Evolutionary conservation across 2,888 invertebrate genomes (phyloP).

Genomic region (Drosophila cognata): DNA sequence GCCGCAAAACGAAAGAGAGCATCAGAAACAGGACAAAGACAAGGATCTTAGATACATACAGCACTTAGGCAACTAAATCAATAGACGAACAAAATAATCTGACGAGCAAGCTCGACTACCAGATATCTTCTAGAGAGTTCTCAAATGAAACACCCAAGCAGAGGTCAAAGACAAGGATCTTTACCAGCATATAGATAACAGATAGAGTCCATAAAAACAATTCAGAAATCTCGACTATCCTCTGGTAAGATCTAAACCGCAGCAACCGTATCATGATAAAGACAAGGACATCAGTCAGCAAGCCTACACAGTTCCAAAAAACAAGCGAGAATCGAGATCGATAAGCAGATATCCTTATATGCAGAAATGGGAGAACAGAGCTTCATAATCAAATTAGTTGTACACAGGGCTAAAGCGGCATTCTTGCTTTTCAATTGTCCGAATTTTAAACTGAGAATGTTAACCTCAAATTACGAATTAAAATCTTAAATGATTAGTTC

Average conservation of each 20-base stretch:
- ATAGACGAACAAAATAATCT: neutral
- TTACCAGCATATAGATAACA: too few relatives aligned
- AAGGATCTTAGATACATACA: conserved; percentile 13
- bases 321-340: too few relatives aligned
- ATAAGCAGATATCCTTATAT: neutral
- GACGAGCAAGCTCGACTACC: neutral
- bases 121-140: neutral
- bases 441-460: neutral
- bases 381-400: neutral
- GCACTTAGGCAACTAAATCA: neutral
- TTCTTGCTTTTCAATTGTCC: too few relatives aligned
- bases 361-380: neutral
- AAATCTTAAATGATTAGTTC: too few relatives aligned
- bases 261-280: neutral
- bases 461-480: neutral
- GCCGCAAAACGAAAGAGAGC: conserved; percentile 54
- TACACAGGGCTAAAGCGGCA: neutral
- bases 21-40: conserved; percentile 37
- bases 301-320: too few relatives aligned
- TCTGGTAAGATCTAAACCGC: neutral
- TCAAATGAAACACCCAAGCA: neutral
- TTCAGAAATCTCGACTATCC: neutral
- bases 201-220: neutral
- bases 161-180: neutral
- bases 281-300: neutral